Conservation (phyloP, 2,113 vertebrate genomes). For the Barnardius zonarius region DNA sequence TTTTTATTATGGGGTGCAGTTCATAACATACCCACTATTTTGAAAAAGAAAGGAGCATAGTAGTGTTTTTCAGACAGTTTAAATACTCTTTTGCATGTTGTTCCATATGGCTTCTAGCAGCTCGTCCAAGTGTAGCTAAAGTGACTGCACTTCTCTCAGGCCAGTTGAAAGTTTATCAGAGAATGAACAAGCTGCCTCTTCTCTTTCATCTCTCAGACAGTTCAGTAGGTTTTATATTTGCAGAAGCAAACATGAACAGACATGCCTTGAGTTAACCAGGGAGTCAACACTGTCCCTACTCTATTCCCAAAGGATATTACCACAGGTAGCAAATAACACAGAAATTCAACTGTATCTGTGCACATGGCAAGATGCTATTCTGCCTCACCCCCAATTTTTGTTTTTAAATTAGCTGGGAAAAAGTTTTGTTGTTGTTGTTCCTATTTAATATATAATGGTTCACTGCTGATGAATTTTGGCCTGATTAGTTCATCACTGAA, state of each 20-base stretch:
- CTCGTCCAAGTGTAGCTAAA: not conserved
- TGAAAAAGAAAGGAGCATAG: not conserved
- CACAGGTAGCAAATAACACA: not conserved
- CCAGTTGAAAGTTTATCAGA: not conserved
- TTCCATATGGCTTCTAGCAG: not conserved
- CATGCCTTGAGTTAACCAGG: not conserved
- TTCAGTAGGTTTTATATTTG: not conserved
- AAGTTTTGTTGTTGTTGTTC: not conserved
- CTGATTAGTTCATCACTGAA: not conserved
- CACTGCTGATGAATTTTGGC: not conserved
- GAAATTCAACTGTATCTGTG: not conserved
- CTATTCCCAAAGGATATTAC: fast-evolving
- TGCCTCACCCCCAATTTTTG: fast-evolving
- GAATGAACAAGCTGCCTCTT: not conserved
- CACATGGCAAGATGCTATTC: not conserved
- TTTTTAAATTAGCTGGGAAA: not conserved
- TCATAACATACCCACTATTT: not conserved
- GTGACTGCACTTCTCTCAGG: not conserved
- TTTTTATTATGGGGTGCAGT: not conserved
- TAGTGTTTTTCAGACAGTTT: not conserved
- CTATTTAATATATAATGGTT: not conserved
- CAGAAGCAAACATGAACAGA: not conserved
- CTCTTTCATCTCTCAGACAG: not conserved
- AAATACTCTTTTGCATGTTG: not conserved
- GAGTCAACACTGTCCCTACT: not conserved